These are phyloP conservation scores for Anoncus sp. DNA, from an alignment of 2,888 invertebrate species.

Conservation along the genomic window DNA sequence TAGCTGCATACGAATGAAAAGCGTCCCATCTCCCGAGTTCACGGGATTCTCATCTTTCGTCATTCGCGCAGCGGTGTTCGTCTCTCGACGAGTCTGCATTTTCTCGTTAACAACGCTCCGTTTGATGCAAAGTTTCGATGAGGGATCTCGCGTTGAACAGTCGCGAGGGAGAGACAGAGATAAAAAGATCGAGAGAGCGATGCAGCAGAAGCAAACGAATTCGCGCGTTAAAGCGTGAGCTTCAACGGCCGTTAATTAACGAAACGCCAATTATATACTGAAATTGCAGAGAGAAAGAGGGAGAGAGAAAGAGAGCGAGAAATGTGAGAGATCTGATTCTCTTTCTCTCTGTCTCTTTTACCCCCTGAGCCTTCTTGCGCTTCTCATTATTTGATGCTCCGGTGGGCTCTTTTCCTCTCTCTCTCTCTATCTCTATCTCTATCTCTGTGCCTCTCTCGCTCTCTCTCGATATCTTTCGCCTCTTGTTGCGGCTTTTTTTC, in stretches of 20 bases:
- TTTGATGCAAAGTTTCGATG: conserved; percentile 45
- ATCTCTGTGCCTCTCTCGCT: no score
- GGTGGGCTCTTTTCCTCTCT: conserved; percentile 16
- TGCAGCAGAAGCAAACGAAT: conserved; percentile 29
- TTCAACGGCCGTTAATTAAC: conserved; percentile 58
- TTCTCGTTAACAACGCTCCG: conserved; percentile 41
- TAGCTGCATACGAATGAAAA: background rate
- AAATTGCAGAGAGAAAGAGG: conserved; percentile 50
- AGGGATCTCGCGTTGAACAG: conserved; percentile 13
- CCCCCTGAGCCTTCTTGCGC: conserved; percentile 9
- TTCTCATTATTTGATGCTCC: conserved; percentile 41
- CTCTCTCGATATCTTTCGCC: conserved; percentile 40
- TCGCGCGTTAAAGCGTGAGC: conserved; percentile 38
- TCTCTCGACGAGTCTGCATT: conserved; percentile 12
- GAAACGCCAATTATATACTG: conserved; percentile 57
- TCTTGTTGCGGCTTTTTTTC: conserved; percentile 49
- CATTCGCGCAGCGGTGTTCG: no score
- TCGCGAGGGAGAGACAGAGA: background rate
- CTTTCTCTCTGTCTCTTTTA: conserved; percentile 7
- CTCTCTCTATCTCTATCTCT: conserved; percentile 10
- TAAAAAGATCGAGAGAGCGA: background rate
- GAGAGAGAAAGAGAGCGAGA: conserved; percentile 7
- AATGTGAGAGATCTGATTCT: background rate
- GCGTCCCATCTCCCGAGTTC: no score
- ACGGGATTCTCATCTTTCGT: background rate